A percentile compares a stretch with the other conserved stretches of the same genome.
Conservation (phyloP, 2,113 vertebrate species). For the Galeopterus variegatus region DNA sequence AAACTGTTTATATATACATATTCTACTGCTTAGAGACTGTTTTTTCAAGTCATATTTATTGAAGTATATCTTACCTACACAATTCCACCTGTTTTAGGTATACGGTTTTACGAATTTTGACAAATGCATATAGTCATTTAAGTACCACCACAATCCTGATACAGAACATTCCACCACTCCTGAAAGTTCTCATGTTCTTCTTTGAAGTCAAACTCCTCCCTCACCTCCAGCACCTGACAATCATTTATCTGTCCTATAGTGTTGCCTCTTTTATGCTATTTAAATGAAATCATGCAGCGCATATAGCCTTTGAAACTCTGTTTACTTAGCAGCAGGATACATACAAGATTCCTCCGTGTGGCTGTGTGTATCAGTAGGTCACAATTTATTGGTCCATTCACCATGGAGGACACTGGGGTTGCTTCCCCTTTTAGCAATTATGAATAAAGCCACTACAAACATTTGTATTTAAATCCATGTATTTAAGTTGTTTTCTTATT, state of each 20-base stretch:
- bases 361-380: too few species aligned
- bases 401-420: not conserved
- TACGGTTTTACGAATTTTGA: accelerated
- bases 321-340: not conserved
- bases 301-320: not conserved
- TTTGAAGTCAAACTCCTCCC: not conserved
- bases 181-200: not conserved
- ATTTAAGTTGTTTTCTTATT: not conserved
- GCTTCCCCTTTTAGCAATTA: not conserved
- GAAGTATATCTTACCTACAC: not conserved
- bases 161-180: not conserved
- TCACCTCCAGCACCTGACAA: not conserved
- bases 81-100: not conserved
- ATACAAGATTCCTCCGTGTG: too few species aligned
- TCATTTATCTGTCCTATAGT: too few species aligned
- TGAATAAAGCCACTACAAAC: not conserved
- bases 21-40: too few species aligned
- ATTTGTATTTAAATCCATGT: not conserved
- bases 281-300: not conserved
- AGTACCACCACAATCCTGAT: not conserved
- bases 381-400: not conserved
- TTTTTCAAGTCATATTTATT: not conserved
- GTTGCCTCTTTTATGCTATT: not conserved
- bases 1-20: not conserved
- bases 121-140: accelerated